A percentile compares a stretch with the other conserved stretches of the same genome.
phyloP scores from a whole-genome alignment of 2,888 invertebrate species.

The Periphyllus acericola region DNA sequence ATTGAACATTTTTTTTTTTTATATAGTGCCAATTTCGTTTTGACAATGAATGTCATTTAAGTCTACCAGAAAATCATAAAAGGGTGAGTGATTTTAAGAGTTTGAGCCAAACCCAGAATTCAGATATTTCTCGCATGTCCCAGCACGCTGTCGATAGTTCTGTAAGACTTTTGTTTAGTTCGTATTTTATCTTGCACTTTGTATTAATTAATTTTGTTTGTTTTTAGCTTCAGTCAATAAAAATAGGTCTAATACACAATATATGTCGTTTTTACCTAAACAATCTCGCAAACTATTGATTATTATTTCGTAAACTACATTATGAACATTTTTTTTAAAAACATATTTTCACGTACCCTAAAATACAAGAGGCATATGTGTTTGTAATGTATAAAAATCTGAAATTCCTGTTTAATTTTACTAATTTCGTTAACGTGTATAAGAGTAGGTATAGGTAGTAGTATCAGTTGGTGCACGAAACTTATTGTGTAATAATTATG shows the following conservation, averaged over 20 bases:
- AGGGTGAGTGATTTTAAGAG: constrained; percentile 81
- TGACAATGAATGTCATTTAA: constrained; percentile 98
- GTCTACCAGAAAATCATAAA: constrained; percentile 97
- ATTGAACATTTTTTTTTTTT: constrained; percentile 66
- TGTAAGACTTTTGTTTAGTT: constrained; percentile 72
- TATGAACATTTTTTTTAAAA: no score
- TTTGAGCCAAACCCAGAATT: constrained; percentile 57
- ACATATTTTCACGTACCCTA: no score
- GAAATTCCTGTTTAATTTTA: no score
- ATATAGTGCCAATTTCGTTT: constrained; percentile 98
- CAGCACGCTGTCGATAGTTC: constrained; percentile 71
- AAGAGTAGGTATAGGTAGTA: no score
- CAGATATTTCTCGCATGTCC: constrained; percentile 68
- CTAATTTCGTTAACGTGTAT: no score
- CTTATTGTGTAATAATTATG: no score
- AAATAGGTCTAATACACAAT: constrained; percentile 33
- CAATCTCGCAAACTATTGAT: no score
- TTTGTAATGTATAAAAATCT: no score
- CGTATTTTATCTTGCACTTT: constrained; percentile 62
- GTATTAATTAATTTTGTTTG: constrained; percentile 60
- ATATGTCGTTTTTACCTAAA: constrained; percentile 6
- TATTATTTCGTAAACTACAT: no score
- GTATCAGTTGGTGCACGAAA: no score
- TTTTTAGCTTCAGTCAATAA: constrained; percentile 37
- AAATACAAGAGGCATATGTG: no score